Evolutionary conservation across 2,797 vertebrate species (phyloP), one percentile per base, ranked within the genome.

Genomic region (Danionella dracula): DNA sequence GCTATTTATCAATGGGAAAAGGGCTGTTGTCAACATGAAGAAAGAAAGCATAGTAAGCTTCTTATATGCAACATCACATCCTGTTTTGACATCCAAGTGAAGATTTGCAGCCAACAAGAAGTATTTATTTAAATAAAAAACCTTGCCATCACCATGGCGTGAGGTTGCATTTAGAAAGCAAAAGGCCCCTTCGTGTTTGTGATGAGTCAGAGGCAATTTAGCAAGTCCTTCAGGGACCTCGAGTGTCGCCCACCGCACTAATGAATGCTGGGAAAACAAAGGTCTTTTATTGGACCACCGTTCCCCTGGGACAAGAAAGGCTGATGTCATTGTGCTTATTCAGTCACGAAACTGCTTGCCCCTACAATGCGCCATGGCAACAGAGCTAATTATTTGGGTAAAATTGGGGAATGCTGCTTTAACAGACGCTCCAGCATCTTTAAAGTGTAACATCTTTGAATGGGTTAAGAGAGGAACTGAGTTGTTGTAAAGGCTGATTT

Each of bases 1-100:
- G 44, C 78, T 82, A 85, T 87, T 85, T 82, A 84, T 17, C 71
- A 73, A 69, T 69, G 48, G 72, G 60, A 68, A 60, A 74, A 70
- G 70, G 73, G 76, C 79, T 76, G 70, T 82, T 75, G 62, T 73
- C 63, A 50, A 70, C 73, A 72, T 76, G 49, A 35, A 23, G 27
- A 62, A 40, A 72, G 53, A 74, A 80, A 82, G 70, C 42, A 73
- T 42, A 57, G 44, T 11, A 13, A 63, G 75, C 63, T 78, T 76
- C 83, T 83, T 80, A 79, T 73, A 74, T 23, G 37, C 19, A 17
- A 56, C 31, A 56, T 31, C 42, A 27, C 53, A 32, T 59, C 40
- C 40, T 37, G 61, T 41, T 64, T 72, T 68, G 66, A 31, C 64
- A 67, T 37, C 35, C 34, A 50, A 50, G 68, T 4, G 0, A 72